phyloP scores from a whole-genome alignment of 1,140 invertebrate genomes.

The Hylyphantes graminicola region DNA sequence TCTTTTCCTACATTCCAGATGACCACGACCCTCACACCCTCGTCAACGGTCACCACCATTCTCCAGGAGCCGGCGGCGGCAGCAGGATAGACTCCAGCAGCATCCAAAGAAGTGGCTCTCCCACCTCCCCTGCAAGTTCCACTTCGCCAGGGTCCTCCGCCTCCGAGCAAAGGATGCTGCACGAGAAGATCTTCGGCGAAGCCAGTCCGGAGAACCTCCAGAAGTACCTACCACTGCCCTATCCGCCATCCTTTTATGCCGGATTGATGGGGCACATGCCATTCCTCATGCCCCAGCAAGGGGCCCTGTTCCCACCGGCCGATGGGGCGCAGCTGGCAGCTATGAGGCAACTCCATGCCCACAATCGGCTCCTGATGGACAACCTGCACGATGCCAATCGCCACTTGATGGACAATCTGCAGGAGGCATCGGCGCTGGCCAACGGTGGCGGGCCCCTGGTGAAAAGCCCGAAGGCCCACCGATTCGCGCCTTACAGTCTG shows the following conservation, averaged over 20 bases:
- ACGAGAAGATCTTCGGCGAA: conserved; percentile 42
- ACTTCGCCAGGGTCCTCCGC: conserved; percentile 40
- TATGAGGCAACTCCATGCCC: conserved; percentile 54
- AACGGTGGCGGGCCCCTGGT: conserved; percentile 10
- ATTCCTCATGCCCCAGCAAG: conserved; percentile 38
- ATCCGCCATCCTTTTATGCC: conserved; percentile 54
- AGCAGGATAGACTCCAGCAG: conserved; percentile 23
- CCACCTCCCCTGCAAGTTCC: conserved; percentile 38
- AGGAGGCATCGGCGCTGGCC: conserved; percentile 4
- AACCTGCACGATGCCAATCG: conserved; percentile 16
- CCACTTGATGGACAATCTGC: neutral
- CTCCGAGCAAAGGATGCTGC: conserved; percentile 28
- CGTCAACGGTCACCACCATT: conserved; percentile 42
- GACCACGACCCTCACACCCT: conserved; percentile 40
- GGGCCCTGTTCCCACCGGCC: conserved; percentile 16
- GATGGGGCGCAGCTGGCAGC: conserved; percentile 46
- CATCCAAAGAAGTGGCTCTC: conserved; percentile 15
- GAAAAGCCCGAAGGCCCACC: conserved; percentile 47
- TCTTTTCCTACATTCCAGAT: conserved; percentile 26
- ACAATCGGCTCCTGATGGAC: conserved; percentile 52
- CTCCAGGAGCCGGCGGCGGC: neutral
- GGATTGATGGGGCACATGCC: conserved; percentile 53
- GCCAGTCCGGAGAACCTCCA: conserved; percentile 30
- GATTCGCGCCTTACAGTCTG: conserved; percentile 41
- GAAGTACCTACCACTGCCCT: conserved; percentile 56